Evolutionary conservation across 2,113 vertebrate species (phyloP).

Genomic region (Pituophis catenifer): DNA sequence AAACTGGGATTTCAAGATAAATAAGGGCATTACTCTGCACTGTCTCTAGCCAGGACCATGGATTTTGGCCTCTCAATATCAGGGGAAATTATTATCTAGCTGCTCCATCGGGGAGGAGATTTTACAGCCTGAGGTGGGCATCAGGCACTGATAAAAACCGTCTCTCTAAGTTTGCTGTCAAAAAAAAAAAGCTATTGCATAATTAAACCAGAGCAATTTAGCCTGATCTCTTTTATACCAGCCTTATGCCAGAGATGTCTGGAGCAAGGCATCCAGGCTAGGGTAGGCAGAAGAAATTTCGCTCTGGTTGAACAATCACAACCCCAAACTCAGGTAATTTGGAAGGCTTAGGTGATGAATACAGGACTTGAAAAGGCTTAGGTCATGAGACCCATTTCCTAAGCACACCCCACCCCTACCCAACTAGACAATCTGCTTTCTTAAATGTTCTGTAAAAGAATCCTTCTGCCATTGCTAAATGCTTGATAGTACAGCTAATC

Average conservation of each 20-base stretch:
- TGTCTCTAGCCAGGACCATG: background rate
- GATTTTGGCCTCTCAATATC: background rate
- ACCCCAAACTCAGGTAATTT: background rate
- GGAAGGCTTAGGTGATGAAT: background rate
- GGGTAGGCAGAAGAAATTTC: background rate
- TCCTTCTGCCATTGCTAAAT: background rate
- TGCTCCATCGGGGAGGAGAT: slow-evolving; percentile 23
- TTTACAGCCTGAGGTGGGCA: slow-evolving; percentile 48
- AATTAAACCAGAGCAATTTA: slow-evolving; percentile 53
- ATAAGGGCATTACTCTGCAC: background rate
- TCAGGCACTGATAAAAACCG: slow-evolving; percentile 26
- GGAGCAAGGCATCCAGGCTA: background rate
- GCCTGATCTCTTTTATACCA: background rate
- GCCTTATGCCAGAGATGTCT: background rate
- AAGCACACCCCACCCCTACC: background rate
- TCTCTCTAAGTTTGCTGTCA: slow-evolving; percentile 47
- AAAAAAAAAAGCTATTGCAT: slow-evolving; percentile 47
- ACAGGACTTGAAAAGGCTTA: background rate
- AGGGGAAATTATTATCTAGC: slow-evolving; percentile 19
- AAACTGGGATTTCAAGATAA: background rate
- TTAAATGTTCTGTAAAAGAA: background rate
- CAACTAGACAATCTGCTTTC: background rate
- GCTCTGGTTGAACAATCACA: background rate
- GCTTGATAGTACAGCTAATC: background rate
- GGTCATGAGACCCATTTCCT: background rate